phyloP scores from a whole-genome alignment of 2,888 invertebrate genomes.

The Portevinia maculata region DNA sequence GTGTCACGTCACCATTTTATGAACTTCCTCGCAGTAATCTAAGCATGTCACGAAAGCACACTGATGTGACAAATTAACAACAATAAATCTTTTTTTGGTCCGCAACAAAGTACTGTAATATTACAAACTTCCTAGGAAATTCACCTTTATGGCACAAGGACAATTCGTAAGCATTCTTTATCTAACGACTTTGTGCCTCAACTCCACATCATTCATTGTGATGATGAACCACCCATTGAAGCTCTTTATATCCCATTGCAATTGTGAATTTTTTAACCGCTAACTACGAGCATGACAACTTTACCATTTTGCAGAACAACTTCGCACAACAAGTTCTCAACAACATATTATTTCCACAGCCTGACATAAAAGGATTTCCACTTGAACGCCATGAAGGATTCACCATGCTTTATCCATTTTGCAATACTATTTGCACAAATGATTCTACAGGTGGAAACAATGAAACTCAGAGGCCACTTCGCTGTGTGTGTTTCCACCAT shows the following conservation, averaged over 20 bases:
- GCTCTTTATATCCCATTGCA: slow-evolving; percentile 3
- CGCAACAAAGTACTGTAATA: not conserved
- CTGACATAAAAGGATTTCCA: slow-evolving; percentile 46
- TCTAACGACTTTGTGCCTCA: not conserved
- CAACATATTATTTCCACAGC: slow-evolving; percentile 41
- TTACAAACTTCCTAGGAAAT: not conserved
- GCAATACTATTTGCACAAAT: slow-evolving; percentile 35
- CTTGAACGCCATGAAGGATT: slow-evolving; percentile 54
- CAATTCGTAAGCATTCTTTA: slow-evolving; percentile 1
- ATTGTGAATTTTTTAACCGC: slow-evolving; percentile 51
- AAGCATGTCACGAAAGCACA: too few relatives aligned
- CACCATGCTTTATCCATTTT: slow-evolving; percentile 36
- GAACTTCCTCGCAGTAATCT: too few relatives aligned
- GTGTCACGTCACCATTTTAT: too few relatives aligned
- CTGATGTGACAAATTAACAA: not conserved
- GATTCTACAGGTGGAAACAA: slow-evolving; percentile 59
- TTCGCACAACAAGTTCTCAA: slow-evolving; percentile 56
- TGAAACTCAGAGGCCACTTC: slow-evolving; percentile 22
- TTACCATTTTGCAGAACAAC: slow-evolving; percentile 52
- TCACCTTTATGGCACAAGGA: not conserved
- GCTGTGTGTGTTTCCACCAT: slow-evolving; percentile 7
- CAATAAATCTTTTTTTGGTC: not conserved
- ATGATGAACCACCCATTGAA: slow-evolving; percentile 42
- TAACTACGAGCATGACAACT: slow-evolving; percentile 44
- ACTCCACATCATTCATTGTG: not conserved